Percentiles rank a stretch among this genome's conserved stretches.
Conservation (phyloP, 2,797 vertebrate genomes). For the Parambassis ranga region DNA sequence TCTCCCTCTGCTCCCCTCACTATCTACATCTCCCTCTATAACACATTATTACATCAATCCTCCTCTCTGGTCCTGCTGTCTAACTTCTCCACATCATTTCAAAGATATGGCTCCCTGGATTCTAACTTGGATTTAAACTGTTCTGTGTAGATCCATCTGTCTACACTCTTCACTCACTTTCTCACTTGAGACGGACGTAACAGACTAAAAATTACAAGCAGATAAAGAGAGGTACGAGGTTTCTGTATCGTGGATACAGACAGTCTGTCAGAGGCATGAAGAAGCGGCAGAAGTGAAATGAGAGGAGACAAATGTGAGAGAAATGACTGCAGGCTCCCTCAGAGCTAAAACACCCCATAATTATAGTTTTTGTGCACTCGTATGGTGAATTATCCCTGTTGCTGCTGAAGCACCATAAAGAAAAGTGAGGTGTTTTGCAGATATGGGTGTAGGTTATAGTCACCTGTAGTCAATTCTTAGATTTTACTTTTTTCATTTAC, state of each 20-base stretch:
- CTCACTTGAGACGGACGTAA: slow-evolving; percentile 1
- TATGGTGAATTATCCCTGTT: not conserved
- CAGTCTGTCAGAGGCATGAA: slow-evolving; percentile 1
- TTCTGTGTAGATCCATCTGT: not conserved
- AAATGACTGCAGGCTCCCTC: not conserved
- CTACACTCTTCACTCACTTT: slow-evolving; percentile 5
- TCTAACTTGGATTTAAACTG: not conserved
- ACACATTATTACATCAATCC: not conserved
- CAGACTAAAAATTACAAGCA: slow-evolving; percentile 2
- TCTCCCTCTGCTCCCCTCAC: slow-evolving; percentile 7
- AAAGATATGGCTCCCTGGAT: not conserved
- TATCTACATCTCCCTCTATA: slow-evolving; percentile 5
- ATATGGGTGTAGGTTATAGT: too few relatives aligned
- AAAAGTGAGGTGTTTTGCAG: too few relatives aligned
- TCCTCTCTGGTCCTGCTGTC: slow-evolving; percentile 1
- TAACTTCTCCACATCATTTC: slow-evolving; percentile 4
- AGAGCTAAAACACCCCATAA: not conserved
- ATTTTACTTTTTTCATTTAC: too few relatives aligned
- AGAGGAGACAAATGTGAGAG: slow-evolving; percentile 13
- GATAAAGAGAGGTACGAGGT: not conserved
- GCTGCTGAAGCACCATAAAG: too few relatives aligned
- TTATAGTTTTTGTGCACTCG: slow-evolving; percentile 1
- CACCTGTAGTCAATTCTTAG: too few relatives aligned
- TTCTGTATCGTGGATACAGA: slow-evolving; percentile 1
- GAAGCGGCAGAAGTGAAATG: slow-evolving; percentile 2